Evolutionary conservation across 2,113 vertebrate genomes (phyloP).

Genomic region (Tetrao urogallus): DNA sequence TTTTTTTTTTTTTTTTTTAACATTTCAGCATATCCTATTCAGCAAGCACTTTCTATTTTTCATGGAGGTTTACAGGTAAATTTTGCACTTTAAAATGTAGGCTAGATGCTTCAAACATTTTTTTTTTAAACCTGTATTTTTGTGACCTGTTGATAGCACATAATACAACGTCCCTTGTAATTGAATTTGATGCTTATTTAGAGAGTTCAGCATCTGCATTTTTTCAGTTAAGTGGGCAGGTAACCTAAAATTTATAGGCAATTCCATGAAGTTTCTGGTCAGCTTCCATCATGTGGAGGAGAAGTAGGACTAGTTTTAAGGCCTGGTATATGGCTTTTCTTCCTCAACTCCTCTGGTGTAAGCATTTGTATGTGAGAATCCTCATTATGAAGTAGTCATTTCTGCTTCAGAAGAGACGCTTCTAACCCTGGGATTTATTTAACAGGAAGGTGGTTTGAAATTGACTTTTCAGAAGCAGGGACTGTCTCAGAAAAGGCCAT

Average conservation of each 20-base stretch:
- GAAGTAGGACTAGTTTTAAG: not conserved
- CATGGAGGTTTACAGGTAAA: not conserved
- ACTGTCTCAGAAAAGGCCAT: conserved; percentile 89
- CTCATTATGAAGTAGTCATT: conserved; percentile 32
- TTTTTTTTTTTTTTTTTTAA: not conserved
- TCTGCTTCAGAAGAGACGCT: conserved; percentile 57
- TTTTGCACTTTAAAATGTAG: not conserved
- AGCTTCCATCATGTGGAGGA: not conserved
- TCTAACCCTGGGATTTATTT: conserved; percentile 70
- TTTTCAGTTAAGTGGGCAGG: not conserved
- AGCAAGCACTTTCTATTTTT: not conserved
- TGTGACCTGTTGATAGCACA: not conserved
- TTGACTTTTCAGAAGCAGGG: conserved; percentile 99
- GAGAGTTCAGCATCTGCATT: not conserved
- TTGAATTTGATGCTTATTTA: not conserved
- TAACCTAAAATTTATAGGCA: not conserved
- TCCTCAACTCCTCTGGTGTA: conserved; percentile 19
- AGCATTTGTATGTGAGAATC: not conserved
- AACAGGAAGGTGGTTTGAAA: conserved; percentile 97
- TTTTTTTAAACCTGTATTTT: not conserved
- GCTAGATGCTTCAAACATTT: not conserved
- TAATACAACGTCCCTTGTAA: not conserved
- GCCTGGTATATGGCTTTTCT: not conserved
- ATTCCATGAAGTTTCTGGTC: not conserved
- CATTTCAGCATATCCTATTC: not conserved